Evolutionary conservation across 2,888 invertebrate species (phyloP), one percentile per base, ranked within the genome.

Genomic region (Sphaeridia pumilis): DNA sequence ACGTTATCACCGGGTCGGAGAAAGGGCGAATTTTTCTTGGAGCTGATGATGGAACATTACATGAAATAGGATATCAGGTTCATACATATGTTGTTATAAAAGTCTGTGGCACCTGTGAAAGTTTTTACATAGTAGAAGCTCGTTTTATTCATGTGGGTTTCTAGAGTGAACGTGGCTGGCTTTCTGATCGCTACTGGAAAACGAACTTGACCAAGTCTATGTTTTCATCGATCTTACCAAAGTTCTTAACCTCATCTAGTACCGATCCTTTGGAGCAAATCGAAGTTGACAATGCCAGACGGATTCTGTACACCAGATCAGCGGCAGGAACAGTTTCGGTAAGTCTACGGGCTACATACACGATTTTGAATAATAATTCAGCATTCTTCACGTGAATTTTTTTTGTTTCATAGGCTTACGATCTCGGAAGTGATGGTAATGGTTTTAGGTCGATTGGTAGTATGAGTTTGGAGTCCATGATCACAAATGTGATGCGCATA

Each of bases 31-130:
- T 98, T 65, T 97, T 98, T 71, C 79, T 95, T 70, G 93, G 93
- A 21, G 92, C 89, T 22, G 86, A 86, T 69, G 94, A 97, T 75
- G 93, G 94, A 10, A 86, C 84, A 65, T 74, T 98, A 1, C 94
- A 88, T 76, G 98, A 98, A 78, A 82, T 97, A 60, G 80, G 81
- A 61, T 97, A 97, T 73, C 88, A 92, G 77, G 89, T 87, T 70
- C 50, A 20, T 42, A 17, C 24, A n/a, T 14, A 26, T 45, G n/a
- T n/a, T n/a, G n/a, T n/a, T n/a, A n/a, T n/a, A n/a, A n/a, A n/a
- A n/a, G n/a, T n/a, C n/a, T n/a, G n/a, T n/a, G n/a, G n/a, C n/a
- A n/a, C n/a, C n/a, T n/a, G n/a, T n/a, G n/a, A n/a, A n/a, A n/a
- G n/a, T n/a, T n/a, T n/a, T n/a, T n/a, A n/a, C n/a, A n/a, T n/a